Conservation (phyloP, 2,888 invertebrate genomes). For the Junonia oenone region DNA sequence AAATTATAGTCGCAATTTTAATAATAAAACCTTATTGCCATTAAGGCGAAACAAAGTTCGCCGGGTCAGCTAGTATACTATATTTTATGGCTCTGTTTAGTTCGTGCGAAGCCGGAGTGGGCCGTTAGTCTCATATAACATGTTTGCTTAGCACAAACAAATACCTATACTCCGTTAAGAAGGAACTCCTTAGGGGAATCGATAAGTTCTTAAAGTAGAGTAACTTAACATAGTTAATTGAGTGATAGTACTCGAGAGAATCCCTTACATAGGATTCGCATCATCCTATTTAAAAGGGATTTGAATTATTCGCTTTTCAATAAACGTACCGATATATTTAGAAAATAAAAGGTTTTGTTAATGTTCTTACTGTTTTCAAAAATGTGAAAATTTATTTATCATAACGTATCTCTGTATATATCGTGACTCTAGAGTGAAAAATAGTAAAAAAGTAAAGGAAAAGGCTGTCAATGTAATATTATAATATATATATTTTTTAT, state of each 20-base stretch:
- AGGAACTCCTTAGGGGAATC: constrained; percentile 26
- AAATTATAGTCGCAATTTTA: too few species aligned
- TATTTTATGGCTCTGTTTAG: too few species aligned
- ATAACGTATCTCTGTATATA: too few species aligned
- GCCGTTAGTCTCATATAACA: background rate
- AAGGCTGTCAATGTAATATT: too few species aligned
- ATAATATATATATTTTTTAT: too few species aligned
- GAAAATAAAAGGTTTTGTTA: background rate
- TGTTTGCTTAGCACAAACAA: constrained; percentile 24
- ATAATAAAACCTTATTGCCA: too few species aligned
- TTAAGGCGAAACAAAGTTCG: too few species aligned
- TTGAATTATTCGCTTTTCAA: background rate
- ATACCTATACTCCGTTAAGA: background rate
- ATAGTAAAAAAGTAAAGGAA: too few species aligned
- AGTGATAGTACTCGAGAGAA: constrained; percentile 50
- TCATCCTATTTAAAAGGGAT: constrained; percentile 1
- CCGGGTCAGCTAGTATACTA: too few species aligned
- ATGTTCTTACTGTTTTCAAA: background rate
- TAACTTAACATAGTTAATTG: constrained; percentile 48
- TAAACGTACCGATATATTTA: background rate
- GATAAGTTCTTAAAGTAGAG: constrained; percentile 40
- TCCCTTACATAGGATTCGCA: constrained; percentile 41
- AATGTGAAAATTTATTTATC: too few species aligned
- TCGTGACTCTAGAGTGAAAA: too few species aligned
- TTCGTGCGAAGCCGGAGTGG: too few species aligned